Evolutionary conservation across 2,113 vertebrate species (phyloP).

Genomic region (Pao palembangensis): DNA sequence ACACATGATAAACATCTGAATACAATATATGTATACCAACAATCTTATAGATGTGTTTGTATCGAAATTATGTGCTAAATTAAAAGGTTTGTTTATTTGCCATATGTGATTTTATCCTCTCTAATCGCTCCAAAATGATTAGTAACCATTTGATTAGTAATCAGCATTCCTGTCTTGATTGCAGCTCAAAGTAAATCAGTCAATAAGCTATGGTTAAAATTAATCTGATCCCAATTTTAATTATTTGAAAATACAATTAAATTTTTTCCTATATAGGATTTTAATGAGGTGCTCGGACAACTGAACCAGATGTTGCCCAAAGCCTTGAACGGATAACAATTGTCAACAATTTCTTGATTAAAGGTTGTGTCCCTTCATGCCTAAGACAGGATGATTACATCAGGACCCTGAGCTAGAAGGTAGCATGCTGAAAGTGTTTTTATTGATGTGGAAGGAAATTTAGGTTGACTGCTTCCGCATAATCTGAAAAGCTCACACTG

Average conservation of each 20-base stretch:
- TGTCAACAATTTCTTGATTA: not conserved
- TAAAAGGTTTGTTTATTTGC: conserved; percentile 63
- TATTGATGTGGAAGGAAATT: conserved; percentile 74
- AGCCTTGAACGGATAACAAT: not conserved
- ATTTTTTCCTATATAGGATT: not conserved
- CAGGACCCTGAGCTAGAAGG: conserved; percentile 57
- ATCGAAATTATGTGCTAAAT: conserved; percentile 59
- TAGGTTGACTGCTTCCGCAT: conserved; percentile 50
- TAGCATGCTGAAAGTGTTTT: conserved; percentile 61
- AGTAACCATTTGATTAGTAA: too few species aligned
- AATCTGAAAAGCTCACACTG: conserved; percentile 52
- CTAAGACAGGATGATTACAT: conserved; percentile 52
- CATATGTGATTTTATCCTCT: conserved; percentile 74
- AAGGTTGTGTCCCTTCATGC: conserved; percentile 17
- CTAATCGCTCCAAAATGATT: too few species aligned
- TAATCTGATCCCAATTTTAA: too few species aligned
- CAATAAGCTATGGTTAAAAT: too few species aligned
- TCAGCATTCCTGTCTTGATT: too few species aligned
- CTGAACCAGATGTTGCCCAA: too few species aligned
- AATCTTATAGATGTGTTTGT: conserved; percentile 41
- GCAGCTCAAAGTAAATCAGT: too few species aligned
- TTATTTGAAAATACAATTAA: too few species aligned
- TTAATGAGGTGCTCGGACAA: conserved; percentile 12
- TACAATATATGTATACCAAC: too few species aligned
- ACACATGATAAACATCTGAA: too few species aligned